Evolutionary conservation across 2,797 vertebrate species (phyloP).

Genomic region (Mastacembelus armatus): DNA sequence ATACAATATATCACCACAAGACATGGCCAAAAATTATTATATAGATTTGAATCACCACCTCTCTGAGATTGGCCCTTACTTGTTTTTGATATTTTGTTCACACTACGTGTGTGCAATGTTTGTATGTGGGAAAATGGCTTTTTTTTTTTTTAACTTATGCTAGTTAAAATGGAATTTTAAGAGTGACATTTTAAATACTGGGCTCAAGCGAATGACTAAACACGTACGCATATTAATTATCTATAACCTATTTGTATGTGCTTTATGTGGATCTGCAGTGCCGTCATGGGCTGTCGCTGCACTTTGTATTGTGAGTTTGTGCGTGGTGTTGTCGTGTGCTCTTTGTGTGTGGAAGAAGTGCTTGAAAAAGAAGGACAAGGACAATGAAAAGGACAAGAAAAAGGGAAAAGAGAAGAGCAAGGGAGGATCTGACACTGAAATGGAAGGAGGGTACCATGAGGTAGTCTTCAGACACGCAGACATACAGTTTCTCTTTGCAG

Average conservation of each 20-base stretch:
- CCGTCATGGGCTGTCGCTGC: conserved; percentile 91
- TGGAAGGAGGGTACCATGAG: conserved; percentile 74
- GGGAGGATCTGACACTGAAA: conserved; percentile 74
- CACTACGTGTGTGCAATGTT: not conserved
- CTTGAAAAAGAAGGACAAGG: conserved; percentile 96
- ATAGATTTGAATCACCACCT: conserved; percentile 2
- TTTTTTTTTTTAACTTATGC: not conserved
- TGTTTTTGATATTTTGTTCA: not conserved
- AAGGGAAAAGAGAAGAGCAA: conserved; percentile 81
- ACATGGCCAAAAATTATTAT: conserved; percentile 2
- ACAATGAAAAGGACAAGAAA: conserved; percentile 92
- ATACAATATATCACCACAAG: conserved; percentile 1
- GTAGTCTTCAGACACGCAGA: conserved; percentile 53
- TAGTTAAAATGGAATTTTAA: not conserved
- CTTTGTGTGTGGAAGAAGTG: conserved; percentile 94
- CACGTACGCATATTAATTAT: not conserved
- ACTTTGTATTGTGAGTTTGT: conserved; percentile 90
- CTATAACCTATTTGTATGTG: not conserved
- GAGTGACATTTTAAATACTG: not conserved
- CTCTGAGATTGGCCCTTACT: not conserved
- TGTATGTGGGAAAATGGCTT: not conserved
- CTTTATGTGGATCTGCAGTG: conserved; percentile 80
- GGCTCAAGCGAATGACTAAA: conserved; percentile 4
- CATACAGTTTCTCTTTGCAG: conserved; percentile 38
- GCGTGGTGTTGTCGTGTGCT: conserved; percentile 88